Base-by-base conservation (phyloP, 2,113 vertebrate genomes). In the Sphyrna mokarran region DNA sequence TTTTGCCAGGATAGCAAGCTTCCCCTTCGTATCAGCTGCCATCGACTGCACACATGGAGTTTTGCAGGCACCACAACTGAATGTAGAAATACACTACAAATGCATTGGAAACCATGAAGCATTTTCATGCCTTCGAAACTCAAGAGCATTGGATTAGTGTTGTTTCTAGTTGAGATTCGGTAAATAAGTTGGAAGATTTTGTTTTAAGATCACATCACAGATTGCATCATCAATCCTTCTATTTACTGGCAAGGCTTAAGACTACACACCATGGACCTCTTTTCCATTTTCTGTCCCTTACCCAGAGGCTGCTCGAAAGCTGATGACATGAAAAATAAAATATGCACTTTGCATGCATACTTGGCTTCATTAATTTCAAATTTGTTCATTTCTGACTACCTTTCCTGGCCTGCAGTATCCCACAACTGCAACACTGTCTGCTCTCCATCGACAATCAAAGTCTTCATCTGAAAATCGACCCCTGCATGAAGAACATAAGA, bases 401-500 rank as follows among this genome's bases (percentile, higher is more conserved):
- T 99, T 96, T 99, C 99, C 96, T 99, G 99, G 70, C 99, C 99
- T 54, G 99, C 98, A 0, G 99, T 99, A 96, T 99, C 99, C 99
- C 99, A 99, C 18, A 99, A 96, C 69, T 99, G 99, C 78, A 99
- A 96, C 22, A 98, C 97, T 11, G 98, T 98, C 20, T 97, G 98
- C 63, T 99, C 98, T 96, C 99, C 99, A 14, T 99, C 99, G 37
- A 99, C 98, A n/a, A 99, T 96, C 23, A 99, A 96, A 6, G 98
- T 99, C 97, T 99, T 99, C 98, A 99, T 98, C 96, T 99, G 99
- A 97, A 99, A 99, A 97, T 99, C 99, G 86, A 99, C 99, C 68
- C 98, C 99, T 99, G 95, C 97, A 96, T 40, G 96, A 96, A 97
- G 96, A 78, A 95, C 37, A 95, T 2, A 20, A 83, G 80, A 23